A percentile compares a stretch with the other conserved stretches of the same genome.
Conservation (phyloP, 1,140 invertebrate genomes). For the Globodera ellingtonae region DNA sequence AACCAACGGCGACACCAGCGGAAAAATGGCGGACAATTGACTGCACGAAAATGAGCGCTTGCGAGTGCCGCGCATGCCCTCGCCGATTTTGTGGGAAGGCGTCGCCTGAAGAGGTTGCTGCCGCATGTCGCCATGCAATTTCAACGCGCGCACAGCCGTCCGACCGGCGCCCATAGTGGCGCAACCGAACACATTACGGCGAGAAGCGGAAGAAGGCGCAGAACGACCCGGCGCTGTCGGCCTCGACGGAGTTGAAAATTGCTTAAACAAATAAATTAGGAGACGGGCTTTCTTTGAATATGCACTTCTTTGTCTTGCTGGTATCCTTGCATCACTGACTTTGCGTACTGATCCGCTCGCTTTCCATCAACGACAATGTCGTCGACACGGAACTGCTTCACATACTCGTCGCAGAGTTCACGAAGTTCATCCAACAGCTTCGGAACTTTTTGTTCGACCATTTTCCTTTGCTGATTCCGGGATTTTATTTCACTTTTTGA, state of each 20-base stretch:
- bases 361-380: conserved; percentile 28
- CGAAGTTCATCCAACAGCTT: conserved; percentile 25
- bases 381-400: neutral
- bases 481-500: neutral
- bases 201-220: neutral
- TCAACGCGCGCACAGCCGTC: neutral
- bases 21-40: conserved; percentile 11
- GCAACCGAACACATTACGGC: neutral
- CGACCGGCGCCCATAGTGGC: neutral
- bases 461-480: conserved; percentile 23
- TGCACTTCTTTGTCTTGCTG: conserved; percentile 5
- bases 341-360: conserved; percentile 17
- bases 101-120: neutral
- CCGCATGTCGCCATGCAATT: neutral
- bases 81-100: neutral
- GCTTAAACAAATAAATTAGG: neutral
- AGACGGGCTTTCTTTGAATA: neutral
- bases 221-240: neutral
- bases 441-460: conserved; percentile 20
- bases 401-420: neutral
- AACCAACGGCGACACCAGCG: conserved; percentile 1
- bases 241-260: neutral
- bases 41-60: conserved; percentile 23
- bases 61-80: neutral
- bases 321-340: conserved; percentile 15